Percentiles rank a stretch among this genome's conserved stretches.
phyloP scores from a whole-genome alignment of 2,797 vertebrate species.

The Meriones psammophilus region DNA sequence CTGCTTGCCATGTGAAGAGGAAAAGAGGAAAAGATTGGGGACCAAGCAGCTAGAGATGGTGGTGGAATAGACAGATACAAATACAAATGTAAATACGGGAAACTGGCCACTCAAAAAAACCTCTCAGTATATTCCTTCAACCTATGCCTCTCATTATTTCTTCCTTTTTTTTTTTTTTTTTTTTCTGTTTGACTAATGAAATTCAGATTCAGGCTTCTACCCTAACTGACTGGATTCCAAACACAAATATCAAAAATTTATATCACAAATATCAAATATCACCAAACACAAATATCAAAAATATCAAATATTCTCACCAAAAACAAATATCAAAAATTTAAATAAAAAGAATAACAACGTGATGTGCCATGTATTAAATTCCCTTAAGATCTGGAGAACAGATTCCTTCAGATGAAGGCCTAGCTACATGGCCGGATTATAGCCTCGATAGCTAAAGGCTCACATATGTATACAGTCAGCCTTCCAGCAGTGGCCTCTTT shows the following conservation, averaged over 20 bases:
- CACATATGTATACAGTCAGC: neutral
- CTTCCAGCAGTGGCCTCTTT: neutral
- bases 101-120: neutral
- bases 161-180: neutral
- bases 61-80: neutral
- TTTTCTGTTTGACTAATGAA: neutral
- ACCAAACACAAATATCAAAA: constrained; percentile 51
- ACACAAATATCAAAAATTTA: constrained; percentile 57
- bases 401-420: constrained; percentile 35
- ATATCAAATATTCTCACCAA: neutral
- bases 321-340: constrained; percentile 56
- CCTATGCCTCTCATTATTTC: neutral
- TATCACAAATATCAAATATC: too few species aligned
- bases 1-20: neutral
- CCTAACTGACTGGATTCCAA: constrained; percentile 54
- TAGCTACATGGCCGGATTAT: constrained; percentile 40
- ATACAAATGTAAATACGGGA: neutral
- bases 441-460: constrained; percentile 50
- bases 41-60: neutral
- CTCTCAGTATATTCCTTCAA: neutral
- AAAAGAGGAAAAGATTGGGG: neutral
- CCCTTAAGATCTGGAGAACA: constrained; percentile 11
- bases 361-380: constrained; percentile 7
- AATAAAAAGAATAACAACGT: constrained; percentile 38
- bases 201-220: constrained; percentile 9